A percentile compares a stretch with the other conserved stretches of the same genome.
Evolutionary conservation across 2,888 invertebrate species (phyloP).

Genomic region (Drosophila prolongata): DNA sequence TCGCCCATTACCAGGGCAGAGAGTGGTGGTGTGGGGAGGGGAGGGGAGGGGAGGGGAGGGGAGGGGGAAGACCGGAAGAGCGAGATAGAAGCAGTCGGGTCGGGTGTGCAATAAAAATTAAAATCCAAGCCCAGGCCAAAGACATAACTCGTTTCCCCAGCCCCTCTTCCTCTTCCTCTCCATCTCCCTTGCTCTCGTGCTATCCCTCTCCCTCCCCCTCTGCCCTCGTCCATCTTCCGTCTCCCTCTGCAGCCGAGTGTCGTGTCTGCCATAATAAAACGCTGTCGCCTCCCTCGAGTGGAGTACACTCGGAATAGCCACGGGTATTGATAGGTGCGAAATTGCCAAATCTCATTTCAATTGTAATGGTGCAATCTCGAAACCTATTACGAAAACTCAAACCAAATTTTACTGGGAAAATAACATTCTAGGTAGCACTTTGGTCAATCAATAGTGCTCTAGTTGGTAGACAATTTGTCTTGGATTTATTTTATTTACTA

Average conservation of each 20-base stretch:
- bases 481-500: no score
- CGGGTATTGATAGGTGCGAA: background rate
- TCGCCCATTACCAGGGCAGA: slow-evolving; percentile 72
- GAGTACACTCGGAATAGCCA: slow-evolving; percentile 41
- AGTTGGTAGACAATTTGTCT: no score
- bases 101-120: slow-evolving; percentile 82
- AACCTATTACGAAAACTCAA: background rate
- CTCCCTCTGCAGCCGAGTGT: slow-evolving; percentile 56
- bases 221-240: slow-evolving; percentile 14
- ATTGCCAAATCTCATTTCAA: background rate
- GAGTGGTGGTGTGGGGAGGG: background rate
- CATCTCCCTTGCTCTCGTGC: background rate
- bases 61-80: slow-evolving; percentile 2
- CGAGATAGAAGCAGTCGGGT: slow-evolving; percentile 21
- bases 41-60: background rate
- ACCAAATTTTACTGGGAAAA: no score
- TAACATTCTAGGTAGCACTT: no score
- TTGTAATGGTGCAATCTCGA: background rate
- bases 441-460: no score
- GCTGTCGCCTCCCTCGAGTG: slow-evolving; percentile 63
- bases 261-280: slow-evolving; percentile 75
- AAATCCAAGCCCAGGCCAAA: slow-evolving; percentile 69
- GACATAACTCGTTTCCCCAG: slow-evolving; percentile 69
- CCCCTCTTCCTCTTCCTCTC: background rate
- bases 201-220: background rate